A percentile compares a stretch with the other conserved stretches of the same genome.
These are phyloP conservation scores for Latrodectus hesperus DNA, from an alignment of 2,888 invertebrate genomes.

Conservation along the genomic window DNA sequence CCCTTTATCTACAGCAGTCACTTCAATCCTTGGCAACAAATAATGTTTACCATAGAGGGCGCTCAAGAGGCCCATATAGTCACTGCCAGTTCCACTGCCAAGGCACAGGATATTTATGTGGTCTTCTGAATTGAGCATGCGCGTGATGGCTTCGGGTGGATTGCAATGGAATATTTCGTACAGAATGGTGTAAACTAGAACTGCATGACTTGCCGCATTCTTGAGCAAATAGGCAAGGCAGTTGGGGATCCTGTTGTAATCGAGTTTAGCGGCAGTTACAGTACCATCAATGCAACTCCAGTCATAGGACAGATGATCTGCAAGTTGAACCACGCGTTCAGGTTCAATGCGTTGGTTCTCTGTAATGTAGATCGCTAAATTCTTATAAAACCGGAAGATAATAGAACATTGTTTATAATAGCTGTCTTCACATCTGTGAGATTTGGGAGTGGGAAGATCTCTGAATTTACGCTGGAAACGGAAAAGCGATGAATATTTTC, in stretches of 20 bases:
- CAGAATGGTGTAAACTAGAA: constrained; percentile 16
- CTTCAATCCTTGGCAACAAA: constrained; percentile 3
- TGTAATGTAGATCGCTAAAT: constrained; percentile 1
- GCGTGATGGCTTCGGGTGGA: constrained; percentile 13
- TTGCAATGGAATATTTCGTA: constrained; percentile 22
- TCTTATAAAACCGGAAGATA: constrained; percentile 29
- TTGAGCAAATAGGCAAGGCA: constrained; percentile 37
- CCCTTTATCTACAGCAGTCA: constrained; percentile 28
- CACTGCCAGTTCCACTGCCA: constrained; percentile 43
- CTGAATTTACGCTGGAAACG: constrained; percentile 15
- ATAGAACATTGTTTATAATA: constrained; percentile 40
- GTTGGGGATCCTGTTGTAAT: constrained; percentile 20
- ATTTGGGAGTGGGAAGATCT: constrained; percentile 26
- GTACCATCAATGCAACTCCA: constrained; percentile 9
- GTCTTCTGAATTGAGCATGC: constrained; percentile 8
- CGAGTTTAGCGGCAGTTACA: constrained; percentile 26
- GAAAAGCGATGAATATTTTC: constrained; percentile 15
- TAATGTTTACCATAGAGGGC: constrained; percentile 26
- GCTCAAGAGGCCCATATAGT: constrained; percentile 35
- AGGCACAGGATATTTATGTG: constrained; percentile 23
- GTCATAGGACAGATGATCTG: constrained; percentile 17
- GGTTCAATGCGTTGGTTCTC: not conserved
- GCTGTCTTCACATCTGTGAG: not conserved
- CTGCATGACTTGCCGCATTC: constrained; percentile 49
- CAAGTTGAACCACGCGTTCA: not conserved